Evolutionary conservation across 2,797 vertebrate species (phyloP), one percentile per base, ranked within the genome.

Genomic region (Cyclopterus lumpus): DNA sequence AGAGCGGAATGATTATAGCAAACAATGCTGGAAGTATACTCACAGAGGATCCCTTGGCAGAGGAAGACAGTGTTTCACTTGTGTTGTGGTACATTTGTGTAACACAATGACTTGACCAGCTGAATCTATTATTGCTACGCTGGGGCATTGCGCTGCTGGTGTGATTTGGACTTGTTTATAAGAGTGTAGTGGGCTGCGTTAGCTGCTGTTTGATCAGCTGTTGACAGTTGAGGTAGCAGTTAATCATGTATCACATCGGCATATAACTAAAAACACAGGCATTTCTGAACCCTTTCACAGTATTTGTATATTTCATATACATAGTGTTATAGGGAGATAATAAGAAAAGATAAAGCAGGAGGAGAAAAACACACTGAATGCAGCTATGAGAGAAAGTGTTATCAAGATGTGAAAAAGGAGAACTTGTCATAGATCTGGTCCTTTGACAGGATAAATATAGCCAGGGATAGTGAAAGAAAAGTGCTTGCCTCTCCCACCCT

Each of bases 11-110:
- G 12, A 78, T 53, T 68, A 3, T 28, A 30, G 65, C 20, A 75
- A 83, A 60, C 55, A 61, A 11, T 34, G 66, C 46, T 68, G 16
- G 73, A 76, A 82, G 79, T 77, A 73, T 57, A 82, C 20, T 70
- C 24, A 48, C 20, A 71, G 3, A 54, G 14, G n/a, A 70, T 15
- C 18, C 30, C 9, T 63, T 57, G 28, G 24, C 38, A 58, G 61
- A 67, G 40, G 20, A 57, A 44, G 7, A 16, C 54, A 49, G 15
- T 66, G 42, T 49, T 69, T 77, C 68, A 68, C 58, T 36, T 59
- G 42, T 18, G n/a, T 46, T 57, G 51, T 12, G 6, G 59, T 55
- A 40, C 55, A 63, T 73, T 64, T 68, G 51, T 67, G 6, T 28
- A 68, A 2, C 24, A 74, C 20, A 30, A 48, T 30, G 18, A 61